Evolutionary conservation across 53 echinoderm and acorn worm species (phyloP), one percentile per base, ranked within the genome.

Genomic region (Pentamera pediparva): DNA sequence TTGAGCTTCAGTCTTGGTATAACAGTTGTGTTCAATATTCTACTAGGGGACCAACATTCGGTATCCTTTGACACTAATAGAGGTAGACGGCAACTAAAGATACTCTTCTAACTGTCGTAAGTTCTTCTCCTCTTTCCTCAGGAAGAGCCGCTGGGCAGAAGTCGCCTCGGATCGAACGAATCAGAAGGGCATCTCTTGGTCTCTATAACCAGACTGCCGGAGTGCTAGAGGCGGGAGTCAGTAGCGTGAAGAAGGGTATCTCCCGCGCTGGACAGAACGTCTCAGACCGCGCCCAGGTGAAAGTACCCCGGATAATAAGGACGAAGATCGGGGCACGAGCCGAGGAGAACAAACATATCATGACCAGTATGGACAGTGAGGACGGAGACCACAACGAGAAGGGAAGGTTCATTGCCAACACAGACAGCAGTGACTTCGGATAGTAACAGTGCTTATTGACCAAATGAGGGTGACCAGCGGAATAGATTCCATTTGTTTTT

Each of bases 261-360:
- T 53, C 73, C 52, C 73, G 73, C 53, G 73, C 73, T 22, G 73
- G 73, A 51, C 73, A 72, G 32, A 72, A 72, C 20, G 55, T 72
- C 25, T 26, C 73, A 2, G 73, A 72, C 5, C 52, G 55, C 32
- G 73, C 73, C 9, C 73, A 72, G n/a, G 54, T 18, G 29, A 72
- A 72, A 54, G 52, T 72, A 25, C 73, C 73, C 35, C 51, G 55
- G 10, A 7, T 54, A 20, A 20, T 72, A 32, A 52, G 73, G 33
- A 49, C 20, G 24, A 72, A 72, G 38, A 54, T 51, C 7, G 73
- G 53, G 2, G 8, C 32, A n/a, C 49, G 33, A 11, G 73, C 51
- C 73, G 73, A 72, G 22, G 34, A 33, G 52, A 72, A 24, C 35
- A 51, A 72, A 72, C 32, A 50, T 34, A 72, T 72, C 12, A 53